Evolutionary conservation across 2,888 invertebrate genomes (phyloP), one percentile per base, ranked within the genome.

Genomic region (Gari tellinella): DNA sequence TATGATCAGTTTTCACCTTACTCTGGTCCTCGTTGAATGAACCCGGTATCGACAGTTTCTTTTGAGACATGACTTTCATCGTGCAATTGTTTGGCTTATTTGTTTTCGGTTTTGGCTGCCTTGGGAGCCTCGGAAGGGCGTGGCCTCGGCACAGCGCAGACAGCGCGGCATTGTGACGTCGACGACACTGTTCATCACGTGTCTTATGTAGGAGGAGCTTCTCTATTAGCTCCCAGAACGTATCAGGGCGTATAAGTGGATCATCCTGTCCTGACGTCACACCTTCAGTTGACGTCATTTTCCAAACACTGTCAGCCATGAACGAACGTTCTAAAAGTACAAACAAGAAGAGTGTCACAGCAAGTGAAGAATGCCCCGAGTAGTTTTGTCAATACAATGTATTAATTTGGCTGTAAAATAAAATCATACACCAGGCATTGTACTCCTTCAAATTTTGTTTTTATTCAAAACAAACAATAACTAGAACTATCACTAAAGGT

Each of bases 141-240:
- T 66, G 60, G 0, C 69, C 63, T 12, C 69, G 56, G 48, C 77
- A 78, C 41, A 78, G 17, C 1, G 62, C 66, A 2, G 77, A 66
- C 23, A 73, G 23, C 1, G 77, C 67, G 5, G 61, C 17, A 21
- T 72, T 73, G 23, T 73, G 69, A 17, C 63, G 69, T 21, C 31
- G 21, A 15, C 70, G 57, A 21, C 26, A 17, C n/a, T 57, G 43
- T 53, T 69, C 68, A 37, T 69, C 77, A 37, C 51, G 63, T 23
- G 70, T 55, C 17, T 70, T 61, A 41, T 56, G 52, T 3, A 70
- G 63, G 31, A 78, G 60, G 3, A 78, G 64, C 25, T 72, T 70
- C n/a, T 74, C 73, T 15, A 78, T 64, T 12, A 74, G 63, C 17
- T 66, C 60, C 78, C 78, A 74, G 70, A 78, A 74, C 1, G 64